Evolutionary conservation across 2,888 invertebrate species (phyloP).

Genomic region (Uropetala carovei): DNA sequence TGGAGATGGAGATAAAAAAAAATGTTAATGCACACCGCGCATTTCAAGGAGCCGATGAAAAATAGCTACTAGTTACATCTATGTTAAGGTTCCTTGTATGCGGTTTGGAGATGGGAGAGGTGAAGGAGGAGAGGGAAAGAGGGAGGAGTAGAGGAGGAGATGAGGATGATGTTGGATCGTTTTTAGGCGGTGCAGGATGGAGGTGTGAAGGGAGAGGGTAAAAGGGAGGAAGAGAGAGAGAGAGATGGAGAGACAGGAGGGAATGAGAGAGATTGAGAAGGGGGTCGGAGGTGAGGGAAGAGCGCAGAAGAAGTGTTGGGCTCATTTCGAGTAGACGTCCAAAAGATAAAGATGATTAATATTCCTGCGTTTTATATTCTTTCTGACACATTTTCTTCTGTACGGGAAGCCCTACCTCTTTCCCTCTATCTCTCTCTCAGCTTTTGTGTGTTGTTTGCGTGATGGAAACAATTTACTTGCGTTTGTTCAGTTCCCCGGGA

Average conservation of each 20-base stretch:
- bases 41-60: slow-evolving; percentile 63
- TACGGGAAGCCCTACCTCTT: slow-evolving; percentile 38
- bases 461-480: slow-evolving; percentile 64
- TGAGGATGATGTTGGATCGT: slow-evolving; percentile 34
- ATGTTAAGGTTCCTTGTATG: slow-evolving; percentile 64
- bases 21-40: slow-evolving; percentile 59
- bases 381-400: slow-evolving; percentile 64
- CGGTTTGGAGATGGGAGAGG: slow-evolving; percentile 31
- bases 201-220: background rate
- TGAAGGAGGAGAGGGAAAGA: background rate
- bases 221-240: background rate
- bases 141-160: background rate
- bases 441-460: slow-evolving; percentile 61
- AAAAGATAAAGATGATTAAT: slow-evolving; percentile 63
- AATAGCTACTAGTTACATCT: slow-evolving; percentile 64
- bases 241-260: background rate
- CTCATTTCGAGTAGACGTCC: slow-evolving; percentile 61
- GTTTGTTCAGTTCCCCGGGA: slow-evolving; percentile 55
- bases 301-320: slow-evolving; percentile 49
- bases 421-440: background rate
- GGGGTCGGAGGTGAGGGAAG: background rate
- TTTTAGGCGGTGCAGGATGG: background rate
- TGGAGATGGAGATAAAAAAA: slow-evolving; percentile 56
- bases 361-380: slow-evolving; percentile 63
- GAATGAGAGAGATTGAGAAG: background rate